Evolutionary conservation across 2,888 invertebrate species (phyloP), one percentile per base, ranked within the genome.

Genomic region (Digitonthophagus gazella): DNA sequence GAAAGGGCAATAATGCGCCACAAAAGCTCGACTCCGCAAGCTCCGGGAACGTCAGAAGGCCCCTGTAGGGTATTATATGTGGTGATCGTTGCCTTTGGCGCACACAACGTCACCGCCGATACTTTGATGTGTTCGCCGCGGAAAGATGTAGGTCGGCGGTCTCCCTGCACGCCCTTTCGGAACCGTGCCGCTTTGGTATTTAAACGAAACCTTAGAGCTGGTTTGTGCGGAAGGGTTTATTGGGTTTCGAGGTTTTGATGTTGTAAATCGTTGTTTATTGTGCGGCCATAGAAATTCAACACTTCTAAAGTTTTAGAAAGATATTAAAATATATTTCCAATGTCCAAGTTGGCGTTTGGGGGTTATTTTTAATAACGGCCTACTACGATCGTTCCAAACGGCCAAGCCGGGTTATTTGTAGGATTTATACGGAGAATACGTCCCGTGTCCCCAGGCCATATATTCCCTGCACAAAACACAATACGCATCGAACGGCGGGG

Each of bases 361-460:
- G 78, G 77, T 78, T 67, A 77, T 80, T 80, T 80, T 80, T 80
- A 80, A 80, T 80, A 80, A 80, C 78, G 74, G 78, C 75, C 78
- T 73, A 76, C 77, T 71, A 73, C 75, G 78, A 75, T 80, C 77
- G 78, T 77, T 77, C 77, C 19, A 14, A 75, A 76, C 68, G 74
- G 71, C 74, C 76, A 76, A 78, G 72, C 75, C 74, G 71, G 75
- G 74, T 16, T 79, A 78, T 80, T 80, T 80, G 78, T 78, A 77
- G 78, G 78, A 81, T 80, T 81, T 80, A 80, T 81, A 80, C 77
- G 78, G 79, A 80, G 79, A 80, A 80, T 79, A 80, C 79, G 79
- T 76, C 75, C 79, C 74, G 74, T 79, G 80, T 79, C 80, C 81
- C 79, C 74, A 75, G 80, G 81, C 80, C 76, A 81, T 81, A 80